Percentiles rank a stretch among this genome's conserved stretches.
These are phyloP conservation scores for Tetragonula carbonaria DNA, from an alignment of 2,888 invertebrate genomes.

Conservation along the genomic window DNA sequence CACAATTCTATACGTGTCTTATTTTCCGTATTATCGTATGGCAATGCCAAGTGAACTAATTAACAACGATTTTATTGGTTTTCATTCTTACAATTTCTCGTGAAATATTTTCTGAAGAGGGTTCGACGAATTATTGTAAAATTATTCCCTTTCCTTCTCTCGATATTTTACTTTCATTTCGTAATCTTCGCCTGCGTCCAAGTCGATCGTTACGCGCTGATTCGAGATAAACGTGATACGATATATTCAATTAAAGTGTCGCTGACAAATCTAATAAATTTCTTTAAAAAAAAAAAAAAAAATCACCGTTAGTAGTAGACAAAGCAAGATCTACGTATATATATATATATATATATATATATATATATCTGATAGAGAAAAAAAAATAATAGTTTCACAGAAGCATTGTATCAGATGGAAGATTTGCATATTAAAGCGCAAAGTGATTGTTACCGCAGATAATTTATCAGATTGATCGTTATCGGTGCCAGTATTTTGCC, in stretches of 20 bases:
- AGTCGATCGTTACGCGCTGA: not conserved
- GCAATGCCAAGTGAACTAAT: too few species aligned
- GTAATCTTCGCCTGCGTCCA: not conserved
- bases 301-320: not conserved
- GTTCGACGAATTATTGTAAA: not conserved
- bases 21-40: too few species aligned
- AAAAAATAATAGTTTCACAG: not conserved
- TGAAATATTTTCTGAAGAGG: not conserved
- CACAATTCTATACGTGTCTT: too few species aligned
- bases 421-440: not conserved
- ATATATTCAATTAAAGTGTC: not conserved
- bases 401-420: not conserved
- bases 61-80: too few species aligned
- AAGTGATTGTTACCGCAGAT: not conserved
- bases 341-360: too few species aligned
- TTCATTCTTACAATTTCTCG: too few species aligned
- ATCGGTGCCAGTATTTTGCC: not conserved
- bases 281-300: not conserved
- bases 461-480: constrained; percentile 7
- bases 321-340: not conserved
- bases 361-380: too few species aligned
- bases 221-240: not conserved
- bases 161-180: not conserved
- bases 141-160: not conserved
- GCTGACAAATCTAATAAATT: not conserved